These are phyloP conservation scores for Chaetodon auriga DNA, from an alignment of 2,113 vertebrate genomes.

Conservation along the genomic window DNA sequence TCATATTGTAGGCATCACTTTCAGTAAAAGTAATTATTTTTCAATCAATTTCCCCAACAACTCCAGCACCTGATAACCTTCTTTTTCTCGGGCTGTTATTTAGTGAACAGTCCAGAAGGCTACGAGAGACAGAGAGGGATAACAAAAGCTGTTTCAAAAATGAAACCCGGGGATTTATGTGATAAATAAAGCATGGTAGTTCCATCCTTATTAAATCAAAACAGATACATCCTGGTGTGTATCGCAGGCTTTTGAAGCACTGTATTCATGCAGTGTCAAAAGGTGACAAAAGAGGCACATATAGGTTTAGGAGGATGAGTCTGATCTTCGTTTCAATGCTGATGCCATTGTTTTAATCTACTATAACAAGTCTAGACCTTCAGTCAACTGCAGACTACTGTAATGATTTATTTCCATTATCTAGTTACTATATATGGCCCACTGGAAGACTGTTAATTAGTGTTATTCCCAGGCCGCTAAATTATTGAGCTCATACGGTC, in stretches of 20 bases:
- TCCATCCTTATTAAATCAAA: conserved; percentile 10
- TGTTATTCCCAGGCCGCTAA: conserved; percentile 40
- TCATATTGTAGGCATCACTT: neutral
- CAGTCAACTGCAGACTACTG: neutral
- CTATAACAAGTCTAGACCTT: neutral
- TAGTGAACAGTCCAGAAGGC: neutral
- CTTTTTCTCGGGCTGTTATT: conserved; percentile 1
- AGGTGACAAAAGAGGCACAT: conserved; percentile 1
- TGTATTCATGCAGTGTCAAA: conserved; percentile 6
- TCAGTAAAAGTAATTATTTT: neutral
- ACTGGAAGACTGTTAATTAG: conserved; percentile 44
- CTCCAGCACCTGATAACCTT: neutral
- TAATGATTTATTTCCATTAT: conserved; percentile 41
- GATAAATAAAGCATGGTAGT: conserved; percentile 22
- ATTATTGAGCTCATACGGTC: conserved; percentile 40
- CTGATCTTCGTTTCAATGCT: neutral
- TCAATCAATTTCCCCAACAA: neutral
- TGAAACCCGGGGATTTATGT: neutral
- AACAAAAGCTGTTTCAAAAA: conserved; percentile 10
- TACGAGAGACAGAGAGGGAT: neutral
- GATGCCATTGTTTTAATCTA: conserved; percentile 3
- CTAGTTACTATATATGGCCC: conserved; percentile 26
- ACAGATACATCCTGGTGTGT: conserved; percentile 1
- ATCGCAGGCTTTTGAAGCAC: conserved; percentile 7
- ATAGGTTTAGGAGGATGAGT: neutral